Evolutionary conservation across 2,888 invertebrate genomes (phyloP).

Genomic region (Disparrhopalites patrizii): DNA sequence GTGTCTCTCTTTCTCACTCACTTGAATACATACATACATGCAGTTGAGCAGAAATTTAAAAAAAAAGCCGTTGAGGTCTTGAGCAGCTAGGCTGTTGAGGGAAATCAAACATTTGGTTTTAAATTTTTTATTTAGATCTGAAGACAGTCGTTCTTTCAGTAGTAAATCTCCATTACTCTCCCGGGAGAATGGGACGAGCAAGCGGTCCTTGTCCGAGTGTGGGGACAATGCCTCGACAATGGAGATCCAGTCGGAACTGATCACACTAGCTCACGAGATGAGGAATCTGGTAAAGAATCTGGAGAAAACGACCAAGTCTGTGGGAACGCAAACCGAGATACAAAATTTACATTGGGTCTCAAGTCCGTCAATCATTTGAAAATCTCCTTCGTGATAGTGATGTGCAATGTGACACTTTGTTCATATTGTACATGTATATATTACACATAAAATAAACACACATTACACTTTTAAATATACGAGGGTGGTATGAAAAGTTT

Average conservation of each 20-base stretch:
- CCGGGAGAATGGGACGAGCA: constrained; percentile 48
- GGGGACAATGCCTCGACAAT: constrained; percentile 44
- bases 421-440: too few relatives aligned
- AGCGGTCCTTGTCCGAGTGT: constrained; percentile 46
- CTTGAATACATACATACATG: too few relatives aligned
- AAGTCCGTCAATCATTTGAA: constrained; percentile 47
- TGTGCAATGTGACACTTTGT: too few relatives aligned
- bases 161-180: constrained; percentile 48
- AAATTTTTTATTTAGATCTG: too few relatives aligned
- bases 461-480: too few relatives aligned
- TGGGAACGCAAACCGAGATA: constrained; percentile 43
- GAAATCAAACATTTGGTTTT: constrained; percentile 34
- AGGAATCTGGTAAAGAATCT: constrained; percentile 47
- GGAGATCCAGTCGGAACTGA: constrained; percentile 48
- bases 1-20: too few relatives aligned
- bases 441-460: too few relatives aligned
- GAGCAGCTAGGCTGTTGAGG: too few relatives aligned
- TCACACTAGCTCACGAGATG: constrained; percentile 48
- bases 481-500: too few relatives aligned
- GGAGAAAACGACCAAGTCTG: constrained; percentile 41
- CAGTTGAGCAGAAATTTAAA: background rate
- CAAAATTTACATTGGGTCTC: constrained; percentile 43
- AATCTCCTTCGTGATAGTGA: background rate
- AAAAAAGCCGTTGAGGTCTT: too few relatives aligned
- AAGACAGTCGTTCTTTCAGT: constrained; percentile 48